These are phyloP conservation scores for Hemiscyllium ocellatum DNA, from an alignment of 2,113 vertebrate species.

Conservation along the genomic window DNA sequence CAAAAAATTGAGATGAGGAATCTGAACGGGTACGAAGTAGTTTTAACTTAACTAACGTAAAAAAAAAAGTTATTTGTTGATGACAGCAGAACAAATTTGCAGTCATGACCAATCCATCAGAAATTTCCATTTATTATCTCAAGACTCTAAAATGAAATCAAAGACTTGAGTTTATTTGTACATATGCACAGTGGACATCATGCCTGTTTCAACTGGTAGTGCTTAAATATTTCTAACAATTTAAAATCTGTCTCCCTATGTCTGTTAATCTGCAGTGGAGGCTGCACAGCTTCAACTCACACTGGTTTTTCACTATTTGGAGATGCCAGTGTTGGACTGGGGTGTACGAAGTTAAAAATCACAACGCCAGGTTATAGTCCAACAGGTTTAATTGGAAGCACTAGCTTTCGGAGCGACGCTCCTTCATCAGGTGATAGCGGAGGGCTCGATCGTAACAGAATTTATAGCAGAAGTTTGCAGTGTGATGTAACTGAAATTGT, in stretches of 20 bases:
- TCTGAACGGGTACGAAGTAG: background rate
- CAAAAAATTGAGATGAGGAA: background rate
- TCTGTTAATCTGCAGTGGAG: background rate
- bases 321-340: no score
- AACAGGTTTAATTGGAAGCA: no score
- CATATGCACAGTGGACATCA: background rate
- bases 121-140: background rate
- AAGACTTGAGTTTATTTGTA: background rate
- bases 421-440: no score
- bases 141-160: background rate
- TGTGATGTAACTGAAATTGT: no score
- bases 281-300: background rate
- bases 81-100: background rate
- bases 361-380: no score
- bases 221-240: background rate
- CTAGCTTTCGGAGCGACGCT: no score
- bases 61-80: background rate
- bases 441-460: no score
- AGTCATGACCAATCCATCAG: background rate
- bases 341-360: no score
- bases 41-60: background rate
- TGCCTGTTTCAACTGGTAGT: background rate
- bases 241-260: background rate
- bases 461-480: no score
- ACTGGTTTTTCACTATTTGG: no score